Evolutionary conservation across 2,113 vertebrate genomes (phyloP).

Genomic region (Falco punctatus): DNA sequence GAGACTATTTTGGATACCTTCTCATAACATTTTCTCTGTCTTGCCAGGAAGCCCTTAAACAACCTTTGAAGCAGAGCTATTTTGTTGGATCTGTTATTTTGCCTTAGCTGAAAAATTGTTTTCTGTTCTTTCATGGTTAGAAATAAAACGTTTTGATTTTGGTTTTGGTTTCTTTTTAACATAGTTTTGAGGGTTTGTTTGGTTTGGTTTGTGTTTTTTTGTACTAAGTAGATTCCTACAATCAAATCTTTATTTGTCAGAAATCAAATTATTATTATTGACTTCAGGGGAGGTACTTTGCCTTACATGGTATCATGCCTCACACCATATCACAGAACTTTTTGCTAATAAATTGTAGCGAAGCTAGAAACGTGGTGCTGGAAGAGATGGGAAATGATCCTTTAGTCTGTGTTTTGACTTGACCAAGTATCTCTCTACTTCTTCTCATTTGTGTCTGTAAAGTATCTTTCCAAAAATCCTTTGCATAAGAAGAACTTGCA

Average conservation of each 20-base stretch:
- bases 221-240: background rate
- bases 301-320: background rate
- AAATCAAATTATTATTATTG: background rate
- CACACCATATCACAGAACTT: background rate
- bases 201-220: background rate
- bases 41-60: background rate
- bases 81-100: background rate
- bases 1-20: background rate
- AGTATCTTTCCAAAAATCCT: background rate
- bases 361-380: background rate
- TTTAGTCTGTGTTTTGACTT: background rate
- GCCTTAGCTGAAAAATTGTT: background rate
- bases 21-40: background rate
- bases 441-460: background rate
- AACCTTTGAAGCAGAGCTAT: background rate
- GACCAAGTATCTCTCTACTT: background rate
- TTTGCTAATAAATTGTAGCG: background rate
- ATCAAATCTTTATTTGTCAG: background rate
- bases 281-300: background rate
- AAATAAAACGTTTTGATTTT: background rate
- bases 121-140: background rate
- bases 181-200: rapidly evolving
- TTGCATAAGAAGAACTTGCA: background rate
- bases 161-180: background rate
- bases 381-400: background rate